Percentiles rank a stretch among this genome's conserved stretches.
Conservation (phyloP, 2,888 invertebrate genomes). For the Sinopyrophorus schimmeli region DNA sequence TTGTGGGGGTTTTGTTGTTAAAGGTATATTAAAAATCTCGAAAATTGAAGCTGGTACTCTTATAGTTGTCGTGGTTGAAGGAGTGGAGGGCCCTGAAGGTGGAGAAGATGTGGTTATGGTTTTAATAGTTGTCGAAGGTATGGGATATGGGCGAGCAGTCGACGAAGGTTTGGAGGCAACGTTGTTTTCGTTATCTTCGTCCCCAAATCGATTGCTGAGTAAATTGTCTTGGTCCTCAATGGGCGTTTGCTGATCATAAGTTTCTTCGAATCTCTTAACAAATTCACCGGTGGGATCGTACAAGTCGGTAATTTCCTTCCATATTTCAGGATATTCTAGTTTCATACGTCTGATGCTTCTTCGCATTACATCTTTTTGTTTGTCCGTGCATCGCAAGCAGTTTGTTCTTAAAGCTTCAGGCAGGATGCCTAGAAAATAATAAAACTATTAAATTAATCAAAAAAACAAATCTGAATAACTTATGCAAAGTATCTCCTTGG, state of each 20-base stretch:
- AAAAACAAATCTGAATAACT: too few relatives aligned
- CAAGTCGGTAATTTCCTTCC: conserved; percentile 64
- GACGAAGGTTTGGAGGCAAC: conserved; percentile 10
- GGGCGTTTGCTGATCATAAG: conserved; percentile 19
- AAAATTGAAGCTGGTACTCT: too few relatives aligned
- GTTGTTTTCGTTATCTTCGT: conserved; percentile 11
- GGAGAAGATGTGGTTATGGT: not conserved
- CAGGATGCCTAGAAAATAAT: conserved; percentile 61
- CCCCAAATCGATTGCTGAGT: conserved; percentile 11
- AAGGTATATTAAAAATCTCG: too few relatives aligned
- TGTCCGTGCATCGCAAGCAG: conserved; percentile 67
- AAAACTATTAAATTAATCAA: too few relatives aligned
- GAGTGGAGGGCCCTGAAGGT: not conserved
- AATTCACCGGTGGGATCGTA: conserved; percentile 74
- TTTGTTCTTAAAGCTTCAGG: conserved; percentile 71
- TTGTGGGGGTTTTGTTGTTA: not conserved
- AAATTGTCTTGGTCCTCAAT: conserved; percentile 9
- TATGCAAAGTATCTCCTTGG: too few relatives aligned
- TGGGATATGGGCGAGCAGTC: conserved; percentile 11
- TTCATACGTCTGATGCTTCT: conserved; percentile 67
- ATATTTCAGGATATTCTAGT: conserved; percentile 67
- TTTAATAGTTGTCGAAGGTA: conserved; percentile 11
- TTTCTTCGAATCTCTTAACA: conserved; percentile 55
- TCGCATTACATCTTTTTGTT: conserved; percentile 67
- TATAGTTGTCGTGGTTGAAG: conserved; percentile 8